Base-by-base conservation (phyloP, 1,140 invertebrate species). In the Drosophila asahinai region DNA sequence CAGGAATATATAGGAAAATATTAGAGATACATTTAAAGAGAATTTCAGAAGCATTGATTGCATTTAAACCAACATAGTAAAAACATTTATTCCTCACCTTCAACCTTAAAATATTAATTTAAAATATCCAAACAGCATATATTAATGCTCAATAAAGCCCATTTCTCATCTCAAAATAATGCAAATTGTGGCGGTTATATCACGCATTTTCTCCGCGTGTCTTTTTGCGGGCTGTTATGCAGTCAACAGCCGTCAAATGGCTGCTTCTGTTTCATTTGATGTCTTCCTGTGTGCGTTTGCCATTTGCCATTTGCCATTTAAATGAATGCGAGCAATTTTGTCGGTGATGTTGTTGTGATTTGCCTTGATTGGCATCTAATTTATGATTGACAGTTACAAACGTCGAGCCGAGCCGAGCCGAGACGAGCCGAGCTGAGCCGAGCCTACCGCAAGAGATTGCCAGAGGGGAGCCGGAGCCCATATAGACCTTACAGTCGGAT, bases 351-450 rank as follows among this genome's bases (percentile, higher is more conserved):
- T 71, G 75, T 87, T 68, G 72, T 83, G 72, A 87, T 89, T 87
- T 67, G 83, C 68, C 83, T 87, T 87, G 84, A 87, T 89, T 87
- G 84, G 70, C 84, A 83, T 78, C 84, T 72, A 89, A 87, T 87
- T 87, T 87, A 87, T 87, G 84, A 87, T 87, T 87, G 84, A 87
- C 84, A 87, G 84, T 81, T 87, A 78, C 84, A 89, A 87, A 89
- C 77, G 71, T 86, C 84, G 38, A 64, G 17, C 33, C 7, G n/a
- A 3, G 14, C 17, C 19, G 36, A 15, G 54, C 5, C 11, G 36
- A 14, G 4, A 36, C 54, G 38, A 25, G 33, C 5, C 49, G 22
- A 51, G 6, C 0, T 19, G 17, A 14, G 7, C 33, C 71, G 45
- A 40, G 71, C 65, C 75, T 68, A 67, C 75, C 76, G 65, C 76